phyloP scores from a whole-genome alignment of 2,113 vertebrate species.

The Microtus ochrogaster region DNA sequence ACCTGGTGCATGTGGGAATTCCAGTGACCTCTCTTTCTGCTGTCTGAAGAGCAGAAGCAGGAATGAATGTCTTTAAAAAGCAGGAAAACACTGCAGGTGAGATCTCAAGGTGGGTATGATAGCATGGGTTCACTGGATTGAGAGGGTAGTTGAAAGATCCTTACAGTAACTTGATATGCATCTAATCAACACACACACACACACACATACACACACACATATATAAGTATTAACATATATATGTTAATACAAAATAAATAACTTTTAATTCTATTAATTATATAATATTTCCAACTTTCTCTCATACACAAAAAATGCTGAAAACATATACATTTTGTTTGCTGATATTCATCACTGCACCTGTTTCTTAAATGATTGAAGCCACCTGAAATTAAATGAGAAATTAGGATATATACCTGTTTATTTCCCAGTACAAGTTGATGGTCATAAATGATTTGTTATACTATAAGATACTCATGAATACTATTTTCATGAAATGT shows the following conservation, averaged over 20 bases:
- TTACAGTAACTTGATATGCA: not conserved
- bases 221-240: not conserved
- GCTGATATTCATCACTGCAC: not conserved
- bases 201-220: no score
- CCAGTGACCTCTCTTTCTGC: no score
- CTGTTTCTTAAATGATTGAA: not conserved
- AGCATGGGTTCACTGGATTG: no score
- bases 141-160: not conserved
- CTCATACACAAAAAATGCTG: not conserved
- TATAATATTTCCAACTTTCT: not conserved
- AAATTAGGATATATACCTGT: not conserved
- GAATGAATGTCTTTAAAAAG: not conserved
- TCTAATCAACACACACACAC: not conserved
- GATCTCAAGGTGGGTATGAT: not conserved
- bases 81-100: not conserved
- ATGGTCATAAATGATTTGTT: not conserved
- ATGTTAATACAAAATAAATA: not conserved
- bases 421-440: not conserved
- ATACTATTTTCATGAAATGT: not conserved
- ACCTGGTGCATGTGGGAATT: not conserved
- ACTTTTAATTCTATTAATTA: not conserved
- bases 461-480: not conserved
- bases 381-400: not conserved
- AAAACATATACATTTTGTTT: not conserved
- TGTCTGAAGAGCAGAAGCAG: not conserved